A percentile compares a stretch with the other conserved stretches of the same genome.
Conservation (phyloP, 2,888 invertebrate species). For the Eupeodes latifasciatus region DNA sequence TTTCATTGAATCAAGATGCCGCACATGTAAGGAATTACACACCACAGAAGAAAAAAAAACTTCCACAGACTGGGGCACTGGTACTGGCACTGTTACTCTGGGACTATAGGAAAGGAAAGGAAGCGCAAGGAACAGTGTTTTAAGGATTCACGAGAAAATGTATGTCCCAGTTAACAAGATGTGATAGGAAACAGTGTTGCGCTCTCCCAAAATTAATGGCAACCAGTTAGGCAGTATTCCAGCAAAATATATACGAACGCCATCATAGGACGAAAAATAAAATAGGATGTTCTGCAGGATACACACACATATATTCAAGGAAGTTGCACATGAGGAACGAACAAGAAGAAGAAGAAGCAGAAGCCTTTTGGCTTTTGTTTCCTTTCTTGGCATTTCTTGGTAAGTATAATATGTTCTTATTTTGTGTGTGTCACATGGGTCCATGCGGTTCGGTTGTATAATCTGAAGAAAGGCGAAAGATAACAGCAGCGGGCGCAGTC, state of each 20-base stretch:
- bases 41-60: slow-evolving; percentile 38
- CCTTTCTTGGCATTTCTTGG: slow-evolving; percentile 58
- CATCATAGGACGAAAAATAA: slow-evolving; percentile 10
- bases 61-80: slow-evolving; percentile 52
- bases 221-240: slow-evolving; percentile 74
- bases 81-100: no score
- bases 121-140: slow-evolving; percentile 25
- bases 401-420: slow-evolving; percentile 25
- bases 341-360: neutral
- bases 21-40: slow-evolving; percentile 60
- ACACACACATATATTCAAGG: slow-evolving; percentile 20
- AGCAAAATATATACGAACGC: slow-evolving; percentile 50
- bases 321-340: slow-evolving; percentile 38
- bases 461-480: slow-evolving; percentile 39
- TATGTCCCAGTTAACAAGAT: slow-evolving; percentile 76
- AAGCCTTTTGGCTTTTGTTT: slow-evolving; percentile 68
- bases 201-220: slow-evolving; percentile 72
- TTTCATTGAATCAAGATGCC: slow-evolving; percentile 69
- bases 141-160: slow-evolving; percentile 62
- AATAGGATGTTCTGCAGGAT: slow-evolving; percentile 47
- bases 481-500: slow-evolving; percentile 32
- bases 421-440: slow-evolving; percentile 46
- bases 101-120: neutral
- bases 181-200: slow-evolving; percentile 75
- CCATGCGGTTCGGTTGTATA: slow-evolving; percentile 24